Percentiles rank a stretch among this genome's conserved stretches.
phyloP scores from a whole-genome alignment of 2,113 vertebrate genomes.

The Varanus salvator region DNA sequence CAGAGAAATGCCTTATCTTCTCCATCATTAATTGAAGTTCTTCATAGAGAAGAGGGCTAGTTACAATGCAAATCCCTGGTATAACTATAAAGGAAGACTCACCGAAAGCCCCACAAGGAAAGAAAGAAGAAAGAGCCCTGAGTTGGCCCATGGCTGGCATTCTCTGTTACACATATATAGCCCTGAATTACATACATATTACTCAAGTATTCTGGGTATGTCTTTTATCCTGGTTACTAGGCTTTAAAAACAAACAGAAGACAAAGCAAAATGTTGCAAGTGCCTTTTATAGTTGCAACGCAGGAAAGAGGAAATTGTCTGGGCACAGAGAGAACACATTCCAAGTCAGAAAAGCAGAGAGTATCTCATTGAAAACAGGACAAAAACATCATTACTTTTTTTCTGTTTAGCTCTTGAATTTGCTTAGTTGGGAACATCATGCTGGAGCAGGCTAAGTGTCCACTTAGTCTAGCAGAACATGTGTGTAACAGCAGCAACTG shows the following conservation, averaged over 20 bases:
- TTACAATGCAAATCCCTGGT: not conserved
- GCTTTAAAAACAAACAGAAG: not conserved
- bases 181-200: not conserved
- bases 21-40: not conserved
- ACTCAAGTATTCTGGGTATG: not conserved
- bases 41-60: not conserved
- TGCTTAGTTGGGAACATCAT: too few species aligned
- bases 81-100: not conserved
- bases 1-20: not conserved
- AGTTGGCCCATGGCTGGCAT: not conserved
- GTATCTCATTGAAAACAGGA: not conserved
- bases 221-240: not conserved
- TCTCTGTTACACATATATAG: not conserved
- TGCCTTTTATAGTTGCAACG: not conserved
- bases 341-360: not conserved
- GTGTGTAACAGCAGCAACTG: too few species aligned
- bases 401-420: too few species aligned
- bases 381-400: not conserved
- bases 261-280: slow-evolving; percentile 4
- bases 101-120: not conserved
- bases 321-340: not conserved
- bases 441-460: too few species aligned
- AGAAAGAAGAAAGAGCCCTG: not conserved
- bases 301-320: slow-evolving; percentile 5
- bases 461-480: too few species aligned